phyloP scores from a whole-genome alignment of 1,140 invertebrate genomes.

The Leptopilina boulardi region DNA sequence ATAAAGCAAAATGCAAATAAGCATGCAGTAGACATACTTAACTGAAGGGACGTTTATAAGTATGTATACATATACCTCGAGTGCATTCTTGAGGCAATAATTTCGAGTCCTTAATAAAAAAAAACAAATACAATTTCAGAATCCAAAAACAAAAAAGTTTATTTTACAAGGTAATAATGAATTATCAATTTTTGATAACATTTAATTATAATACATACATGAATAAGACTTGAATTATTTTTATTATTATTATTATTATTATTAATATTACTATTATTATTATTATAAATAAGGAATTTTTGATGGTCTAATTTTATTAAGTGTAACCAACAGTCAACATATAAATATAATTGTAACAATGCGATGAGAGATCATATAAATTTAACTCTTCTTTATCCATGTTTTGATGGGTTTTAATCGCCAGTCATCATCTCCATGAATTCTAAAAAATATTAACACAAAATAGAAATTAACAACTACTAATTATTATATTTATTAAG shows the following conservation, averaged over 20 bases:
- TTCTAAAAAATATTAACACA: constrained; percentile 75
- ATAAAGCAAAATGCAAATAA: constrained; percentile 11
- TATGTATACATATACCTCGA: background rate
- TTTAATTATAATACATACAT: too few species aligned
- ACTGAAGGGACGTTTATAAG: background rate
- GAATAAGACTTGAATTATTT: too few species aligned
- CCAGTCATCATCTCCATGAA: constrained; percentile 87
- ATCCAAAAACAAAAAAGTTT: too few species aligned
- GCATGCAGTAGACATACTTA: background rate
- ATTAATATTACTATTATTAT: too few species aligned
- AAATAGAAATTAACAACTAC: constrained; percentile 34
- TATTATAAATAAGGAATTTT: background rate
- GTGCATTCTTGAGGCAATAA: background rate
- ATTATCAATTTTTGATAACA: too few species aligned
- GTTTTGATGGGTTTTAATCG: constrained; percentile 72
- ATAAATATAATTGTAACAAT: background rate
- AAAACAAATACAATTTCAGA: too few species aligned
- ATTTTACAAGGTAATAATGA: too few species aligned
- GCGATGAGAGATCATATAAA: background rate
- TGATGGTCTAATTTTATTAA: background rate
- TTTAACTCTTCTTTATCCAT: background rate
- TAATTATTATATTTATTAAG: too few species aligned
- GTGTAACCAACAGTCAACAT: background rate
- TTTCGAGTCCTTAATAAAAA: too few species aligned
- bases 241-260: too few species aligned